Evolutionary conservation across 2,888 invertebrate species (phyloP).

Genomic region (Drosophila paramelanica): DNA sequence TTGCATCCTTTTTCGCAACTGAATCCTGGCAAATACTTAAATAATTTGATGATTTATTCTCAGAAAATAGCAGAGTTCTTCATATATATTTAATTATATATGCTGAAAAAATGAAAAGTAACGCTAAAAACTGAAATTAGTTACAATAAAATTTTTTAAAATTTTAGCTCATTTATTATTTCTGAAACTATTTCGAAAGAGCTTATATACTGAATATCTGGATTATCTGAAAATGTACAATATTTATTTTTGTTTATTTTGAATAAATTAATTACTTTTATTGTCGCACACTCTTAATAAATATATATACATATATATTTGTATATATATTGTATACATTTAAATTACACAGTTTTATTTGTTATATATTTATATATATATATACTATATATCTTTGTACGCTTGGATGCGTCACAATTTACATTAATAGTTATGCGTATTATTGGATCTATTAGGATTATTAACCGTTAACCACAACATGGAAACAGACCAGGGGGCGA

Average conservation of each 20-base stretch:
- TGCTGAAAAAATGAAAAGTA: too few relatives aligned
- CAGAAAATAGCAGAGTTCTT: too few relatives aligned
- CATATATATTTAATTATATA: too few relatives aligned
- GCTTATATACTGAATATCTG: neutral
- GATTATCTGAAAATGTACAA: neutral
- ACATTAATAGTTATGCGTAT: slow-evolving; percentile 50
- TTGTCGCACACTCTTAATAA: slow-evolving; percentile 83
- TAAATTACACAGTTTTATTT: slow-evolving; percentile 72
- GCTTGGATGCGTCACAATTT: slow-evolving; percentile 35
- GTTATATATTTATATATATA: slow-evolving; percentile 2
- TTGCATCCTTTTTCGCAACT: too few relatives aligned
- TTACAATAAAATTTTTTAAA: too few relatives aligned
- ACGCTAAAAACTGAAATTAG: too few relatives aligned
- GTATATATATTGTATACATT: slow-evolving; percentile 30
- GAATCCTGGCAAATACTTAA: too few relatives aligned
- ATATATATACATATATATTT: slow-evolving; percentile 29
- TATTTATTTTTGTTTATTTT: slow-evolving; percentile 40
- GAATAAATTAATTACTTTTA: slow-evolving; percentile 84
- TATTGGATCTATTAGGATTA: slow-evolving; percentile 68
- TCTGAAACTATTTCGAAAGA: too few relatives aligned
- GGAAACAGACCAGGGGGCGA: neutral
- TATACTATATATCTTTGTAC: slow-evolving; percentile 12
- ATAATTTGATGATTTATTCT: too few relatives aligned
- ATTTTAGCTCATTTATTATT: too few relatives aligned
- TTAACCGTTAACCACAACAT: slow-evolving; percentile 34